phyloP scores from a whole-genome alignment of 2,888 invertebrate genomes.

The Ophioninae sp. region DNA sequence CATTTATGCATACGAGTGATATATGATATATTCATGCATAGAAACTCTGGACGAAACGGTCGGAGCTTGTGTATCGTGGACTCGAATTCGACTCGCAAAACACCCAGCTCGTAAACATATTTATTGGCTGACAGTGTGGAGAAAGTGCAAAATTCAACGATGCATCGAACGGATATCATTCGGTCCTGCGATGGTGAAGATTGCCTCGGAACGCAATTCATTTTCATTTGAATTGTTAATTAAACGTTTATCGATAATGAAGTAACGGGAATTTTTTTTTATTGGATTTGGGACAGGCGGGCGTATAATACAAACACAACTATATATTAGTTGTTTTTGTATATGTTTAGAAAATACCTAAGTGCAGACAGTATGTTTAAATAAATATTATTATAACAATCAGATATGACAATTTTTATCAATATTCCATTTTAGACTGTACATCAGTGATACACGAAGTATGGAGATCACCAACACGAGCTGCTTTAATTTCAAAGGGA shows the following conservation, averaged over 20 bases:
- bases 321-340: no score
- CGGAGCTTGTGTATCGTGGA: not conserved
- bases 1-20: conserved; percentile 19
- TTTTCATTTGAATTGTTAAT: not conserved
- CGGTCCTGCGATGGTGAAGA: not conserved
- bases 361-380: no score
- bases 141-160: not conserved
- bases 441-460: not conserved
- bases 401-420: no score
- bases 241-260: not conserved
- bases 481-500: conserved; percentile 45
- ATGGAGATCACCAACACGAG: not conserved
- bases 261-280: not conserved
- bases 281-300: no score
- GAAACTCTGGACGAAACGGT: not conserved
- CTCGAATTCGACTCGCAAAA: not conserved
- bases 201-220: not conserved
- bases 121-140: not conserved
- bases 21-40: conserved; percentile 6
- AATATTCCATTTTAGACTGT: not conserved
- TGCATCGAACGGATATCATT: not conserved
- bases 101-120: not conserved
- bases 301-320: no score
- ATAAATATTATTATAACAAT: no score
- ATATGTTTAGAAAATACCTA: no score